These are phyloP conservation scores for Drosophila meridiana DNA, from an alignment of 2,888 invertebrate genomes.

Conservation along the genomic window DNA sequence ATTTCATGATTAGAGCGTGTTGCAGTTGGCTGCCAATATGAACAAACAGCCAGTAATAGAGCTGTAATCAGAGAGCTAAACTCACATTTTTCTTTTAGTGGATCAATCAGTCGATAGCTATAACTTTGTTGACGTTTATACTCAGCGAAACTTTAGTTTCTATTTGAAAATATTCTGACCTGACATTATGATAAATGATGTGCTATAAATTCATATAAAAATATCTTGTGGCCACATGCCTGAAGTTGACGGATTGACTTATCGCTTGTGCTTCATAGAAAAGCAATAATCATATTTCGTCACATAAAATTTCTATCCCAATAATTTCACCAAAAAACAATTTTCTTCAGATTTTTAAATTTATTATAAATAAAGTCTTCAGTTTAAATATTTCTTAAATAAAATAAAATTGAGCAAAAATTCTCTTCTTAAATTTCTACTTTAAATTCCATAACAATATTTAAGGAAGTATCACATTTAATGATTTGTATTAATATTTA, in stretches of 20 bases:
- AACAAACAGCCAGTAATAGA: background rate
- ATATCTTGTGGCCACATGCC: constrained; percentile 4
- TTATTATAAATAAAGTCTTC: no score
- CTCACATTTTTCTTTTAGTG: background rate
- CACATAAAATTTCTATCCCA: no score
- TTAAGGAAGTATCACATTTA: background rate
- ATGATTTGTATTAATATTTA: constrained; percentile 2
- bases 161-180: background rate
- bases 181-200: constrained; percentile 11
- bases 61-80: no score
- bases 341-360: no score
- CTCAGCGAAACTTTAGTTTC: background rate
- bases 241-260: constrained; percentile 8
- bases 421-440: background rate
- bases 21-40: background rate
- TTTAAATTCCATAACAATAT: background rate
- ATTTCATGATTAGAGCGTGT: constrained; percentile 13
- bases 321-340: no score
- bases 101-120: background rate
- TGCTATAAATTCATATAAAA: background rate
- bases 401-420: no score
- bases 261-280: background rate
- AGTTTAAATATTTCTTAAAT: background rate
- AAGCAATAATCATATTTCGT: background rate
- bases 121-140: background rate